phyloP scores from a whole-genome alignment of 2,797 vertebrate genomes.

The Rhadinocentrus ornatus region DNA sequence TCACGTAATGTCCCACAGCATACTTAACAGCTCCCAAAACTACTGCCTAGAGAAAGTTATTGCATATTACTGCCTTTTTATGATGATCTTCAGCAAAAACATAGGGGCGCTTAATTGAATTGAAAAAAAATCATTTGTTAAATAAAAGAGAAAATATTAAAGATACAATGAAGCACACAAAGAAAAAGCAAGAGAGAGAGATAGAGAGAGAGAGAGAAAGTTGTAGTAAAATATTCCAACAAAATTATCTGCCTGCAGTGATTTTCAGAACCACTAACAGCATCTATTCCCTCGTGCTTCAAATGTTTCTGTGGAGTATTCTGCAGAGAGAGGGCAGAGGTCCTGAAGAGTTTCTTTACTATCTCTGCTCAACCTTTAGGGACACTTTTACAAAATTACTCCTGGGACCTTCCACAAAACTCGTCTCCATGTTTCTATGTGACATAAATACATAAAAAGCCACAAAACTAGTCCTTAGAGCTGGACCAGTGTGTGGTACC shows the following conservation, averaged over 20 bases:
- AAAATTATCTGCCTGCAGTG: constrained; percentile 33
- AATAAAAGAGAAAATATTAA: constrained; percentile 12
- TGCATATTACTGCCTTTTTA: constrained; percentile 13
- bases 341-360: constrained; percentile 54
- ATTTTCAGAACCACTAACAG: constrained; percentile 49
- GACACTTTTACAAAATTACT: constrained; percentile 61
- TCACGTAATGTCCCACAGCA: constrained; percentile 6
- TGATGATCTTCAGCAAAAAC: constrained; percentile 3
- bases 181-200: constrained; percentile 1
- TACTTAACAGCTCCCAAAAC: constrained; percentile 20
- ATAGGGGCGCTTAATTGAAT: constrained; percentile 2
- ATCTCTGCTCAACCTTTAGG: constrained; percentile 58
- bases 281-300: constrained; percentile 48
- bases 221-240: constrained; percentile 33
- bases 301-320: constrained; percentile 57
- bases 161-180: constrained; percentile 1
- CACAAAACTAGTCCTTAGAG: constrained; percentile 20
- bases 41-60: constrained; percentile 7
- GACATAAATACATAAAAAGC: constrained; percentile 59
- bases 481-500: constrained; percentile 6
- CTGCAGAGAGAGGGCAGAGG: constrained; percentile 47
- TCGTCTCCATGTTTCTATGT: constrained; percentile 39
- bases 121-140: constrained; percentile 17
- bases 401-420: constrained; percentile 42
- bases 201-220: constrained; percentile 22